Evolutionary conservation across 64 coral and sea anemone genomes (phyloP).

Genomic region (Pocillopora damicornis): DNA sequence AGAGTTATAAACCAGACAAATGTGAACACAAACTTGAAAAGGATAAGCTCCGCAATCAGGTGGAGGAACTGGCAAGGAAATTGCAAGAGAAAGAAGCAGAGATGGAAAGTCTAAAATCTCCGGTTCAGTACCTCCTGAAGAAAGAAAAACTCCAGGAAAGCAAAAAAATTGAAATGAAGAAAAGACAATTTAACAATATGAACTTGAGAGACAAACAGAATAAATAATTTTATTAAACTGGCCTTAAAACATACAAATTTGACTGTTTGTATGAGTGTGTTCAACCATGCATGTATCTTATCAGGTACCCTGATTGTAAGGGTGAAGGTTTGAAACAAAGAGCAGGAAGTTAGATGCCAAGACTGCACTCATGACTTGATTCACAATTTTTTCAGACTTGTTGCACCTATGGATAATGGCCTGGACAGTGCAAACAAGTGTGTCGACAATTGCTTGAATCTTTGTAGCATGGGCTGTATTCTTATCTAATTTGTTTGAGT

Average conservation of each 20-base stretch:
- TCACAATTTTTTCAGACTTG: slow-evolving; percentile 38
- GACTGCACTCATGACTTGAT: slow-evolving; percentile 37
- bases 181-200: no score
- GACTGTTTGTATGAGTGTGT: slow-evolving; percentile 31
- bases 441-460: slow-evolving; percentile 3
- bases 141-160: no score
- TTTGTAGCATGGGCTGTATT: slow-evolving; percentile 49
- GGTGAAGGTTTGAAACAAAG: background rate
- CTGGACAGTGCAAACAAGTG: slow-evolving; percentile 23
- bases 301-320: slow-evolving; percentile 5
- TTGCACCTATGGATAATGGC: slow-evolving; percentile 25
- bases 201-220: no score
- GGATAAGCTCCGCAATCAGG: no score
- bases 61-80: no score
- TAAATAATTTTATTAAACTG: no score
- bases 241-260: background rate
- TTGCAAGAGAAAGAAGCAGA: no score
- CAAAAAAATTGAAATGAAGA: no score
- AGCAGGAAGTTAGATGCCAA: slow-evolving; percentile 35
- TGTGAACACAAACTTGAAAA: no score
- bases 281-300: background rate
- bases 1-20: no score
- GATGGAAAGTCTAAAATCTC: no score
- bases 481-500: slow-evolving; percentile 32
- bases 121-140: no score